Evolutionary conservation across 2,797 vertebrate genomes (phyloP).

Genomic region (Cirrhinus molitorella): DNA sequence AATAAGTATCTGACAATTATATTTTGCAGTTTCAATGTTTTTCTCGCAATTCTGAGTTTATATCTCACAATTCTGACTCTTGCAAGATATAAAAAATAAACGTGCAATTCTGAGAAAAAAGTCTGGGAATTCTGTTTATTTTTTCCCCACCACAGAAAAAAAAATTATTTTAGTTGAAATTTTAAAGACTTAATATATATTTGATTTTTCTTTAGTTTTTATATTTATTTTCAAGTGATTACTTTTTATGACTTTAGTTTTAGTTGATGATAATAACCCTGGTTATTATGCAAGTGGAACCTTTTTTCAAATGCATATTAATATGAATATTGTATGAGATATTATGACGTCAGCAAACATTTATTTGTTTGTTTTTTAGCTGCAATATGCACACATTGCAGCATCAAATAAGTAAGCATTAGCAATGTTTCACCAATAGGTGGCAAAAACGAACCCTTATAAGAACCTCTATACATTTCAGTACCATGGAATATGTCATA

Average conservation of each 20-base stretch:
- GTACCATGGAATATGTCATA: neutral
- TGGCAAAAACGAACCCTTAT: conserved; percentile 2
- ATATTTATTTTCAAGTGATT: neutral
- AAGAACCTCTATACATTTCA: no score
- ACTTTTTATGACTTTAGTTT: neutral
- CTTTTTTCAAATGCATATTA: no score
- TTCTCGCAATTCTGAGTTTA: no score
- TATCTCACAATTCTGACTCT: no score
- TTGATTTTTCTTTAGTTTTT: neutral
- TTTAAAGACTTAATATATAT: neutral
- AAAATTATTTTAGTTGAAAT: no score
- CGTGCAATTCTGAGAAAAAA: no score
- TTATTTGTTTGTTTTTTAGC: neutral
- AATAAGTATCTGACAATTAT: no score
- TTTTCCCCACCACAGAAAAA: no score
- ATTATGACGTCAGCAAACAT: neutral
- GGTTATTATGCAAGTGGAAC: no score
- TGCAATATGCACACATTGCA: neutral
- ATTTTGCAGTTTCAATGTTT: no score
- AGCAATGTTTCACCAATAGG: conserved; percentile 11
- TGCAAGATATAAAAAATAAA: no score
- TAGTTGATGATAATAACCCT: neutral
- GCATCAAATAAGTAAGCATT: neutral
- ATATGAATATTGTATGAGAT: neutral
- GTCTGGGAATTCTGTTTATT: no score